Evolutionary conservation across 1,140 invertebrate species (phyloP).

Genomic region (Ridgeia piscesae): DNA sequence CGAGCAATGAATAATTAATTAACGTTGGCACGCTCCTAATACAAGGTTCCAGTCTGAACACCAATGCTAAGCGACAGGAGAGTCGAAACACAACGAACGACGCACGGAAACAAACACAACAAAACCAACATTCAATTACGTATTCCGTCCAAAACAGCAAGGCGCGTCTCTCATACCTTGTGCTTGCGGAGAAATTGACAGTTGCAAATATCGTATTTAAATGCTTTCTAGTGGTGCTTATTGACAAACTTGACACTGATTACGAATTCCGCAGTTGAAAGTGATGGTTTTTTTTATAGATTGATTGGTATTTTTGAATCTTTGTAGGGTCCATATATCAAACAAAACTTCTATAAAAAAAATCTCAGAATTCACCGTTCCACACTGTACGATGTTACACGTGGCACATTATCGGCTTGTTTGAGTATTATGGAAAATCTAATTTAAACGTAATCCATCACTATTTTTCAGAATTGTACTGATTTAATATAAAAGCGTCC

Average conservation of each 20-base stretch:
- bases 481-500: no score
- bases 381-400: not conserved
- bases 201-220: no score
- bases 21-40: not conserved
- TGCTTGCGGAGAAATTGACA: not conserved
- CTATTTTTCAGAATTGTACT: no score
- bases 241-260: no score
- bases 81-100: not conserved
- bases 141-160: not conserved
- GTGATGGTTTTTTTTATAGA: not conserved
- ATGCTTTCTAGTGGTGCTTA: not conserved
- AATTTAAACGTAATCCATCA: not conserved
- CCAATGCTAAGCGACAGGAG: not conserved
- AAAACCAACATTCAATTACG: not conserved
- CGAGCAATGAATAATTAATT: not conserved
- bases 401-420: not conserved
- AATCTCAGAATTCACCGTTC: not conserved
- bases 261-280: not conserved
- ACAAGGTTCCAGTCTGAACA: not conserved
- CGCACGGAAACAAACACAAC: not conserved
- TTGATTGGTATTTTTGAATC: not conserved
- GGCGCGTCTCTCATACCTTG: not conserved
- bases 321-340: not conserved
- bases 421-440: not conserved
- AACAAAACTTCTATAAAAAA: not conserved